Evolutionary conservation across 2,888 invertebrate species (phyloP).

Genomic region (Aspidiotus destructor): DNA sequence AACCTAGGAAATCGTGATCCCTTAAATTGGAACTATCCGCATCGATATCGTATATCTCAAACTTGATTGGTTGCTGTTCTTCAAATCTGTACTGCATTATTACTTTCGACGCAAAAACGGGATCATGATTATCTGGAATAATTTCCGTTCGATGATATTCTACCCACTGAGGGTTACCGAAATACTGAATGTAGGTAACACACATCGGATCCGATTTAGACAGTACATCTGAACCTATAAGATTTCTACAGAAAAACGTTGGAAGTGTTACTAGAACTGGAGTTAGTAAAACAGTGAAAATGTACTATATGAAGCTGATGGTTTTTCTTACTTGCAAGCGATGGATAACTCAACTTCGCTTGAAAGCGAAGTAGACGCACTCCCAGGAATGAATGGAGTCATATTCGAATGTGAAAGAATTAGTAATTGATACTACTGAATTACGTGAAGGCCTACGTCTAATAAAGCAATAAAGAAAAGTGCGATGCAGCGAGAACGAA

Average conservation of each 20-base stretch:
- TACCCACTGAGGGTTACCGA: constrained; percentile 41
- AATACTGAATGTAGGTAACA: constrained; percentile 42
- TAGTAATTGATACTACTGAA: too few species aligned
- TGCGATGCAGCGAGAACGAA: too few species aligned
- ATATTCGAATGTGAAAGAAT: background rate
- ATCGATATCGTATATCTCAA: constrained; percentile 45
- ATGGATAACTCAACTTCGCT: constrained; percentile 39
- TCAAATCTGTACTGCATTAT: constrained; percentile 49
- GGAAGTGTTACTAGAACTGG: background rate
- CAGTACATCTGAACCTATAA: constrained; percentile 45
- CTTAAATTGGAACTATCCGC: constrained; percentile 39
- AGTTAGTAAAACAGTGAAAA: constrained; percentile 1
- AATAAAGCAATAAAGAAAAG: too few species aligned
- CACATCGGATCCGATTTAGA: constrained; percentile 51
- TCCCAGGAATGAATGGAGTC: constrained; percentile 27
- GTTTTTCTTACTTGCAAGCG: constrained; percentile 38
- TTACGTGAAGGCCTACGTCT: too few species aligned
- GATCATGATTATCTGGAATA: constrained; percentile 45
- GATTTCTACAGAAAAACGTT: constrained; percentile 40
- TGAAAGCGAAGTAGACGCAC: constrained; percentile 36
- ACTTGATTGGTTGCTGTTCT: constrained; percentile 48
- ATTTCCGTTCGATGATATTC: constrained; percentile 45
- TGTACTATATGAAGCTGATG: background rate
- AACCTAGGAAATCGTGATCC: constrained; percentile 47
- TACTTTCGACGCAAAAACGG: constrained; percentile 49